Evolutionary conservation across 1,140 invertebrate genomes (phyloP), one percentile per base, ranked within the genome.

Genomic region (Aleiodes sp.): DNA sequence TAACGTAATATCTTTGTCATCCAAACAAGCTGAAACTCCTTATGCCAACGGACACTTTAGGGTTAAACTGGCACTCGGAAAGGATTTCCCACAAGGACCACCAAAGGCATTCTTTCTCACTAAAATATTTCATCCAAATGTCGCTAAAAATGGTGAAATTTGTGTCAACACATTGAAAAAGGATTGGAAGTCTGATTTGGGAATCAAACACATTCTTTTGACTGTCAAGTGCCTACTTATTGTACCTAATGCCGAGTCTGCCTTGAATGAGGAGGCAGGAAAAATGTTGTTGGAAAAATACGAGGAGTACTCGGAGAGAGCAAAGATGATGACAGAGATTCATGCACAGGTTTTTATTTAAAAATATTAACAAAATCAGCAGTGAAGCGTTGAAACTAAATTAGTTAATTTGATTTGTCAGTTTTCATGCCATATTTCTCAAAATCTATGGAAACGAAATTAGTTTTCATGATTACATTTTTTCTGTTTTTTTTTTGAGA

Each of bases 71-170:
- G 92, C 92, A 66, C 88, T 99, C 9, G 94, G 94, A 1, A 97
- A 97, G 87, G 95, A 96, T 82, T 98, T 97, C 86, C 97, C 97
- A 19, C 89, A 92, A 76, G 90, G 92, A 77, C 96, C 97, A 73
- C 97, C 97, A 16, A 98, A 97, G 87, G 97, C 96, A 39, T 97
- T 92, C 87, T 98, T 99, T 84, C 86, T 97, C 29, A 99, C 97
- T 61, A 97, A 96, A 89, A 97, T 99, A 77, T 99, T 99, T 88
- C 97, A 98, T 87, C 97, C 97, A 29, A 98, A 99, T 89, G 96
- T 98, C 75, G 93, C 96, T 9, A 90, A 90, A 76, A 95, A 94
- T 88, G 97, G 97, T 37, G 96, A 98, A 87, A 98, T 99, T 82
- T 98, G 97, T 87, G 97, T 99, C 0, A 98, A 98, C 87, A 98